phyloP scores from a whole-genome alignment of 2,888 invertebrate species.

The Taphrorychus bicolor region DNA sequence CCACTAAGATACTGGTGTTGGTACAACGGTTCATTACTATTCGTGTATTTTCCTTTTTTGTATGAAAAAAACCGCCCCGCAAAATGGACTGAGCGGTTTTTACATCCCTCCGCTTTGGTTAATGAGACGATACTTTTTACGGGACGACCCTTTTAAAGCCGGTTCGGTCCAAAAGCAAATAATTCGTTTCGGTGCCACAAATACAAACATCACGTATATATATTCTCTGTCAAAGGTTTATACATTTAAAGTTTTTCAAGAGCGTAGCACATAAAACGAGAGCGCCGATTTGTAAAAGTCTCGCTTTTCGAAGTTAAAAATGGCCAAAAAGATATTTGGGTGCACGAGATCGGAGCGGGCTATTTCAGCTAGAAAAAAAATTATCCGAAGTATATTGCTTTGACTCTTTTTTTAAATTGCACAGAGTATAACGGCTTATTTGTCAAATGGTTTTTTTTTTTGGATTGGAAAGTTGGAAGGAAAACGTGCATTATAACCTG shows the following conservation, averaged over 20 bases:
- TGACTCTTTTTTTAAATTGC: too few relatives aligned
- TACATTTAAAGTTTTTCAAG: conserved; percentile 12
- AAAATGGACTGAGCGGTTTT: background rate
- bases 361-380: background rate
- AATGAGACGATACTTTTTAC: background rate
- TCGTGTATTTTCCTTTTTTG: too few relatives aligned
- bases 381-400: background rate
- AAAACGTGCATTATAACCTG: too few relatives aligned
- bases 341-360: background rate
- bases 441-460: too few relatives aligned
- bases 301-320: background rate
- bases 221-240: conserved; percentile 15
- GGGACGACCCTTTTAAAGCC: background rate
- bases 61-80: too few relatives aligned
- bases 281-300: conserved; percentile 3
- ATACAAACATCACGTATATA: conserved; percentile 9
- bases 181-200: conserved; percentile 12
- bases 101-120: background rate
- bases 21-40: too few relatives aligned
- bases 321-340: background rate
- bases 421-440: too few relatives aligned
- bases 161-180: conserved; percentile 8
- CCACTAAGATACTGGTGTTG: too few relatives aligned
- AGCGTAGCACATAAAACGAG: background rate
- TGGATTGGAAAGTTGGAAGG: too few relatives aligned